Percentiles rank a stretch among this genome's conserved stretches.
phyloP scores from a whole-genome alignment of 2,113 vertebrate genomes.

The Esox niger region DNA sequence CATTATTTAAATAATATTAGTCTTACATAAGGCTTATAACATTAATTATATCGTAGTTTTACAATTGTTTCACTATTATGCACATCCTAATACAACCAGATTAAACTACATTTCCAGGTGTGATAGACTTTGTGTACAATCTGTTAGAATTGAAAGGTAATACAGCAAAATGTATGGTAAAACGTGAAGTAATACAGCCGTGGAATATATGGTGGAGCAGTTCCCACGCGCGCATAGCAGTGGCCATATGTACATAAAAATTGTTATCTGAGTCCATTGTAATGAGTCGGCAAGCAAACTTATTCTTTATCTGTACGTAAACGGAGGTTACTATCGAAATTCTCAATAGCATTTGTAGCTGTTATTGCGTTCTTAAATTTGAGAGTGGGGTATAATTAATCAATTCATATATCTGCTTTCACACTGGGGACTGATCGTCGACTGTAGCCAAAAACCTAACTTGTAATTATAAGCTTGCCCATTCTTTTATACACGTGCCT shows the following conservation, averaged over 20 bases:
- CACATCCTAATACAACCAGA: no score
- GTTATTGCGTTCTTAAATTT: neutral
- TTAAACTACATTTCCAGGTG: neutral
- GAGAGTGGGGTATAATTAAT: neutral
- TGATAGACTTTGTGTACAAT: neutral
- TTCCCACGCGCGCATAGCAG: no score
- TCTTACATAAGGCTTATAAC: no score
- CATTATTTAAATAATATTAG: no score
- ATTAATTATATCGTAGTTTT: no score
- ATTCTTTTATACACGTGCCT: neutral
- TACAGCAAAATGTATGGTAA: no score
- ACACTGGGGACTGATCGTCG: neutral
- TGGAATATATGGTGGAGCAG: no score
- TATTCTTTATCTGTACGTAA: neutral
- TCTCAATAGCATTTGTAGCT: neutral
- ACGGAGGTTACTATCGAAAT: neutral
- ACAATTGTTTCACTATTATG: no score
- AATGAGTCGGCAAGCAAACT: neutral
- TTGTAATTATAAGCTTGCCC: neutral
- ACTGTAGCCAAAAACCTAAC: neutral
- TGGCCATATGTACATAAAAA: conserved; percentile 6
- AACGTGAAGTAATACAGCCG: no score
- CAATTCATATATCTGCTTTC: neutral
- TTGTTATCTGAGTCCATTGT: neutral
- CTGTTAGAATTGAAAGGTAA: conserved; percentile 9